Percentiles rank a stretch among this genome's conserved stretches.
Conservation (phyloP, 1,140 invertebrate species). For the Ylistrum balloti region DNA sequence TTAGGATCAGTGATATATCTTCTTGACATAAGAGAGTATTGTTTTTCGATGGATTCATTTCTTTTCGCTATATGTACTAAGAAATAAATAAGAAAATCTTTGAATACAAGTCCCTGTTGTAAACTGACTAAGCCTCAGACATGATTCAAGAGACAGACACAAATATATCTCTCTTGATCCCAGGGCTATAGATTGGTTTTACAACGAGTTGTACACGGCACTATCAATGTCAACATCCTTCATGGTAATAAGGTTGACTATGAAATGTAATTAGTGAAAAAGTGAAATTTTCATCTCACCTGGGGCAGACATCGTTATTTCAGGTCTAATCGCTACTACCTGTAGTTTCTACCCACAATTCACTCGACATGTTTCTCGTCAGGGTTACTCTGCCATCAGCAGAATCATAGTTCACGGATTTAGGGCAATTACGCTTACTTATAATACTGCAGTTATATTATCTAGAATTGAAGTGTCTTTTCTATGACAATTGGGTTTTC, state of each 20-base stretch:
- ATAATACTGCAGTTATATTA: no score
- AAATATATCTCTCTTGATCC: neutral
- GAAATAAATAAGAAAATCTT: no score
- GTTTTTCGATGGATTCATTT: neutral
- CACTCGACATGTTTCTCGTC: no score
- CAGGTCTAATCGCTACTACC: neutral
- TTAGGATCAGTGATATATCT: neutral
- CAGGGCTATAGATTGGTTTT: neutral
- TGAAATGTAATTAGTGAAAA: slow-evolving; percentile 24
- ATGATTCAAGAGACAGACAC: neutral
- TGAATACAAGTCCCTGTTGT: neutral
- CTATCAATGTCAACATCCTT: neutral
- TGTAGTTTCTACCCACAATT: neutral
- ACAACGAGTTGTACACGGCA: neutral
- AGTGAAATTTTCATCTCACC: neutral
- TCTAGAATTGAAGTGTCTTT: no score
- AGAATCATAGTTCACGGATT: neutral
- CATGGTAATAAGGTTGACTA: neutral
- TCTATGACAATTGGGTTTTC: no score
- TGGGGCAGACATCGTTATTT: neutral
- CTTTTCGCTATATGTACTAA: no score
- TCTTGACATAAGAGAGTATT: neutral
- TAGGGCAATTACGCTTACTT: no score
- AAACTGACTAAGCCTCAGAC: neutral
- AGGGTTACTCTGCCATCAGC: neutral